These are phyloP conservation scores for Arizona elegans DNA, from an alignment of 2,113 vertebrate species.

Conservation along the genomic window DNA sequence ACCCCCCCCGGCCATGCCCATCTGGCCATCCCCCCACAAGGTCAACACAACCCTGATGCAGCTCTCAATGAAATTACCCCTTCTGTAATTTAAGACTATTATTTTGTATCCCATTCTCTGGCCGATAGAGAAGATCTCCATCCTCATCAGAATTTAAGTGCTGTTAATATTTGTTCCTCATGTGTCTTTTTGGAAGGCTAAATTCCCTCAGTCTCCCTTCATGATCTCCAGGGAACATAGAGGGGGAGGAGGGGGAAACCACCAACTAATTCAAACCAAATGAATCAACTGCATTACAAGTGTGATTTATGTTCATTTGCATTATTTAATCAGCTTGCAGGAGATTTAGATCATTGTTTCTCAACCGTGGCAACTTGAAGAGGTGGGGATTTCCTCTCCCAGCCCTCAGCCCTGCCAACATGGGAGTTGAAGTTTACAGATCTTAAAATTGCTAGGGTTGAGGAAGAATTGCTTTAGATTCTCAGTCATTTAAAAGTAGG, in stretches of 20 bases:
- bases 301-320: background rate
- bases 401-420: too few species aligned
- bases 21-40: too few species aligned
- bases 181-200: background rate
- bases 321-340: background rate
- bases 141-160: background rate
- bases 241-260: too few species aligned
- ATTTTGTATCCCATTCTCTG: background rate
- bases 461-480: background rate
- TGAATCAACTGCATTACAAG: background rate
- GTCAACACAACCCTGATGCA: too few species aligned
- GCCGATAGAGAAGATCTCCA: background rate
- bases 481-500: background rate
- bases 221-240: background rate
- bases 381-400: background rate
- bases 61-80: too few species aligned
- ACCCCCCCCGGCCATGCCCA: too few species aligned
- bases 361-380: background rate
- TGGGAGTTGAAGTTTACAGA: background rate
- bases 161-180: background rate
- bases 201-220: background rate
- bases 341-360: background rate
- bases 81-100: background rate
- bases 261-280: background rate
- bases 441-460: background rate